Base-by-base conservation (phyloP, 2,797 vertebrate species). In the Syngnathus acus region DNA sequence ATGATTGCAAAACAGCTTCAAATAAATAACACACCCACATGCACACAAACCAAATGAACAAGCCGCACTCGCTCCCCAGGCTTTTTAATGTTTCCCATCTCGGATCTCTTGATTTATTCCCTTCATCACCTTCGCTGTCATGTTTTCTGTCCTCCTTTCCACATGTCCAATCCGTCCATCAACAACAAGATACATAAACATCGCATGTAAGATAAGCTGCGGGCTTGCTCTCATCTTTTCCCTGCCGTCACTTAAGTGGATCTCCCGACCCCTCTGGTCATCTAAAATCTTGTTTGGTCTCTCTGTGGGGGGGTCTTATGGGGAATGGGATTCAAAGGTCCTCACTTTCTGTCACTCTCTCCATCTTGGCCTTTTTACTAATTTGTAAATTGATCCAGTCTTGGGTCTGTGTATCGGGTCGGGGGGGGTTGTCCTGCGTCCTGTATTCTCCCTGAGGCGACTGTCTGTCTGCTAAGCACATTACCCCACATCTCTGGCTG, bases 311-410 rank as follows among this genome's bases (percentile, higher is more conserved):
- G 59, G 59, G 60, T 74, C 78, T 88, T 86, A 82, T 83, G 79
- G 72, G 60, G 73, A 79, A 78, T 70, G 76, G 71, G 72, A 79
- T 80, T 83, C 75, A 72, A 80, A 76, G 75, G 73, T 83, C 78
- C 78, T 74, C n/a, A 73, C 79, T 77, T 77, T 84, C 78, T 80
- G 82, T 81, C 82, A 73, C 73, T 77, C 71, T 75, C 72, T 62
- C 70, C 53, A 43, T 63, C 60, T 50, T 66, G 57, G 65, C 64
- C 47, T 50, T 77, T 65, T 80, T 62, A 80, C 37, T 54, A 9
- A 72, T 76, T 85, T 88, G 88, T 86, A 87, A 90, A 90, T 89
- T 72, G 88, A 90, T 90, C 86, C 75, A 74, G 84, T 84, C 75
- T 77, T 75, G 66, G 73, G 80, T 84, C 86, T 82, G 81, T 84